These are phyloP conservation scores for Chaenocephalus aceratus DNA, from an alignment of 2,113 vertebrate genomes.

Conservation along the genomic window DNA sequence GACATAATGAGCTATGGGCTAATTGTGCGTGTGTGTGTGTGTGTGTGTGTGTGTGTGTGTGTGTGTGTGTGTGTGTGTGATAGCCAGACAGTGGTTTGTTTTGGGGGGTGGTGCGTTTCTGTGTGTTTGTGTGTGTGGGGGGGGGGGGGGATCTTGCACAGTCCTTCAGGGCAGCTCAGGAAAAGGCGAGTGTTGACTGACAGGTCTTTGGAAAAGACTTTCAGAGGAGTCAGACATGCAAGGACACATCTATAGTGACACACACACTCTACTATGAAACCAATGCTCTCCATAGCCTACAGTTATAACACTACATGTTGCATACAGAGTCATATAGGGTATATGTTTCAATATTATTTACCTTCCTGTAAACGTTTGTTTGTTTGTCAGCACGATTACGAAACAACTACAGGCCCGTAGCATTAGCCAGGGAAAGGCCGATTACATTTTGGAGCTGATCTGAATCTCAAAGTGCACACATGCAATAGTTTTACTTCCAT, in stretches of 20 bases:
- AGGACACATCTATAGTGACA: neutral
- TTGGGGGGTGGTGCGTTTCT: neutral
- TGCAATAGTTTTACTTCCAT: too few relatives aligned
- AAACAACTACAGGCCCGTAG: too few relatives aligned
- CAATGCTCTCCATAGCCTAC: neutral
- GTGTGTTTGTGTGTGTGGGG: neutral
- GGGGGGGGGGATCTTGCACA: neutral
- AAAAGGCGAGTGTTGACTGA: conserved; percentile 25
- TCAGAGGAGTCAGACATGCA: conserved; percentile 12
- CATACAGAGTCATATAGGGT: neutral
- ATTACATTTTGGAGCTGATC: too few relatives aligned
- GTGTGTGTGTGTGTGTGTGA: conserved; percentile 22
- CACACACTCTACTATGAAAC: neutral
- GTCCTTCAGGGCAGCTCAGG: conserved; percentile 27
- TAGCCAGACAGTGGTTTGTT: too few relatives aligned
- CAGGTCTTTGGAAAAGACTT: conserved; percentile 13
- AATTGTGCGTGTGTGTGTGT: conserved; percentile 48
- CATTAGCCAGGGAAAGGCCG: too few relatives aligned
- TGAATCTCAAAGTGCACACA: too few relatives aligned
- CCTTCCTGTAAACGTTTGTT: too few relatives aligned
- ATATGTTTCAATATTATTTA: too few relatives aligned
- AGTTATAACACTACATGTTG: neutral
- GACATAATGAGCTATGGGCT: conserved; percentile 70
- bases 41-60: neutral
- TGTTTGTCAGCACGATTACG: too few relatives aligned